phyloP scores from a whole-genome alignment of 2,888 invertebrate genomes.

The Volucella zonaria region DNA sequence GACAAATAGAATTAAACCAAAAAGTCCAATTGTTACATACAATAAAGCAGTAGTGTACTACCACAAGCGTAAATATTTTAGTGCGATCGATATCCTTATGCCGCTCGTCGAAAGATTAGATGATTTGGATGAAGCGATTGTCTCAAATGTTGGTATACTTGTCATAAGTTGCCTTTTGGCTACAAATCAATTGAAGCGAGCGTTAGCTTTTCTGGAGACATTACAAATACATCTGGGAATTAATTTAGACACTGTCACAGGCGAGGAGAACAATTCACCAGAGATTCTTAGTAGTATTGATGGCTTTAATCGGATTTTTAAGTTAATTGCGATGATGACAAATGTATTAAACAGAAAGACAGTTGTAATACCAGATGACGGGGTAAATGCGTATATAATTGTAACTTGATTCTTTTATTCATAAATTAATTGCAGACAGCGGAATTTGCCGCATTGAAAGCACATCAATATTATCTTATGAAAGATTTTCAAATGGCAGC shows the following conservation, averaged over 20 bases:
- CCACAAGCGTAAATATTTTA: constrained; percentile 80
- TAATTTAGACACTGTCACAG: constrained; percentile 67
- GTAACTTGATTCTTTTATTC: constrained; percentile 1
- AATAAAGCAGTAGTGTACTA: constrained; percentile 81
- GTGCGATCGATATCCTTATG: constrained; percentile 79
- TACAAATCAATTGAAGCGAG: constrained; percentile 81
- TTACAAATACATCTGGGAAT: constrained; percentile 78
- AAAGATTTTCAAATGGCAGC: constrained; percentile 83
- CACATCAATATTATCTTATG: constrained; percentile 82
- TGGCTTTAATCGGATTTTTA: constrained; percentile 77
- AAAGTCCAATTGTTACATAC: constrained; percentile 77
- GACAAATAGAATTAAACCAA: constrained; percentile 46
- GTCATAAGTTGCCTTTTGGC: constrained; percentile 80
- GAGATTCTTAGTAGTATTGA: constrained; percentile 74
- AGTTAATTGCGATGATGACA: constrained; percentile 79
- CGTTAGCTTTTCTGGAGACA: constrained; percentile 79
- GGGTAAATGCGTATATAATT: constrained; percentile 74
- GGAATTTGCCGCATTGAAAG: constrained; percentile 80
- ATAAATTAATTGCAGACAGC: constrained; percentile 75
- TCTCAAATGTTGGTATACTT: constrained; percentile 79
- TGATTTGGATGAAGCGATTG: constrained; percentile 78
- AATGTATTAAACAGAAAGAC: constrained; percentile 79
- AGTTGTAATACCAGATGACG: constrained; percentile 80
- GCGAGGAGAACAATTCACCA: constrained; percentile 72
- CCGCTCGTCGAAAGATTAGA: constrained; percentile 78